These are phyloP conservation scores for Dascillus cervinus DNA, from an alignment of 2,888 invertebrate species.

Conservation along the genomic window DNA sequence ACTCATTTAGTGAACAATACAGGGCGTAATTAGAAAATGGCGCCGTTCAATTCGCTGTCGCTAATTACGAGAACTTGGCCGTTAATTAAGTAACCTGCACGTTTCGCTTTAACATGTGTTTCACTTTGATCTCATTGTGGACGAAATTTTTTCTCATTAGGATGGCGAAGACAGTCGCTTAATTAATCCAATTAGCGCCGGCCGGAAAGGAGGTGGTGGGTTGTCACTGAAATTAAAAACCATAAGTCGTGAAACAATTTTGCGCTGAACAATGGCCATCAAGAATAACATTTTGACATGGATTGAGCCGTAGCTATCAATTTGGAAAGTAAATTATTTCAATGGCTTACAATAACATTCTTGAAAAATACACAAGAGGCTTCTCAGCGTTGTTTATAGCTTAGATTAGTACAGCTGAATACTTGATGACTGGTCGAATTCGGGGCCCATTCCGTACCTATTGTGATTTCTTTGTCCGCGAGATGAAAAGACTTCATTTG, in stretches of 20 bases:
- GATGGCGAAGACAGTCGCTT: too few species aligned
- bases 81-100: conserved; percentile 27
- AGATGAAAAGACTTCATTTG: conserved; percentile 39
- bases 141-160: too few species aligned
- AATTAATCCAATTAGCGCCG: too few species aligned
- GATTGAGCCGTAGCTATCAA: conserved; percentile 34
- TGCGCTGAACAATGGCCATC: conserved; percentile 8
- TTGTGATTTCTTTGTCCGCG: conserved; percentile 30
- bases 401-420: conserved; percentile 37
- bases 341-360: conserved; percentile 27
- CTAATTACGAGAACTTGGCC: conserved; percentile 25
- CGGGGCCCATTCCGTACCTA: conserved; percentile 22
- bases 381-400: conserved; percentile 29
- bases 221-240: too few species aligned
- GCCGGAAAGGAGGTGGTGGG: too few species aligned
- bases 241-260: conserved; percentile 14
- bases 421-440: conserved; percentile 34
- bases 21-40: conserved; percentile 29
- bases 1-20: conserved; percentile 25
- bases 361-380: conserved; percentile 26
- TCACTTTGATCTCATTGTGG: too few species aligned
- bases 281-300: conserved; percentile 3
- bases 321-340: conserved; percentile 33
- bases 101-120: too few species aligned
- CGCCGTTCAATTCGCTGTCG: conserved; percentile 24